Conservation (phyloP, 2,797 vertebrate genomes). For the Melanotaenia maccullochi region DNA sequence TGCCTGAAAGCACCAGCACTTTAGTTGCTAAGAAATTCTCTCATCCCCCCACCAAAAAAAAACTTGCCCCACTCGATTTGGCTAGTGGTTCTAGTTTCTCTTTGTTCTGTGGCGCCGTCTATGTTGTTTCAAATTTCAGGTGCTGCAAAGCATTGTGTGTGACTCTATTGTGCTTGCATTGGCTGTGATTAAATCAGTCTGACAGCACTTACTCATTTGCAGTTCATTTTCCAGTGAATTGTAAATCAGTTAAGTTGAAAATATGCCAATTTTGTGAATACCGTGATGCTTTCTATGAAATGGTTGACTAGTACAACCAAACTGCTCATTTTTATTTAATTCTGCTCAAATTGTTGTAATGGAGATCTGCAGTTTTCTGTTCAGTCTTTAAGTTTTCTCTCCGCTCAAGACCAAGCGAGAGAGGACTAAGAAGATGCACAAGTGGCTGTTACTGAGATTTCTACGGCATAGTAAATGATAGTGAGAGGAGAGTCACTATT, state of each 20-base stretch:
- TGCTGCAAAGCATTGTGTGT: slow-evolving; percentile 46
- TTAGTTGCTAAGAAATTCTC: slow-evolving; percentile 46
- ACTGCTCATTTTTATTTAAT: slow-evolving; percentile 17
- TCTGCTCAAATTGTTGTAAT: slow-evolving; percentile 17
- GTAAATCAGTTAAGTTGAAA: slow-evolving; percentile 21
- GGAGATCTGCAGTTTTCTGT: neutral
- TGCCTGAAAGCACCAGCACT: slow-evolving; percentile 54
- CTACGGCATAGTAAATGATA: neutral
- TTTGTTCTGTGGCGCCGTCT: slow-evolving; percentile 70
- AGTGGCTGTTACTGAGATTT: neutral
- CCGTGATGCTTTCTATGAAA: slow-evolving; percentile 33
- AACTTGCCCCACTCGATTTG: slow-evolving; percentile 29
- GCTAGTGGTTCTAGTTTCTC: slow-evolving; percentile 49
- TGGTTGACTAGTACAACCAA: slow-evolving; percentile 12
- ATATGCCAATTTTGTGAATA: slow-evolving; percentile 15
- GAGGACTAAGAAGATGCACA: neutral
- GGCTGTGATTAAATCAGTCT: slow-evolving; percentile 56
- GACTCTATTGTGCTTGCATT: slow-evolving; percentile 57
- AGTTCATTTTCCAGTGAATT: slow-evolving; percentile 26
- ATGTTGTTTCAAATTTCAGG: slow-evolving; percentile 74
- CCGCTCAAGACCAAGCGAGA: neutral
- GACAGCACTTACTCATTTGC: slow-evolving; percentile 35
- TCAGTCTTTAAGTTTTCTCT: neutral
- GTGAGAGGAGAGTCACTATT: neutral
- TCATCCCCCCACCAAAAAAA: slow-evolving; percentile 30